A percentile compares a stretch with the other conserved stretches of the same genome.
Evolutionary conservation across 2,113 vertebrate genomes (phyloP).

Genomic region (Zosterops hypoxanthus): DNA sequence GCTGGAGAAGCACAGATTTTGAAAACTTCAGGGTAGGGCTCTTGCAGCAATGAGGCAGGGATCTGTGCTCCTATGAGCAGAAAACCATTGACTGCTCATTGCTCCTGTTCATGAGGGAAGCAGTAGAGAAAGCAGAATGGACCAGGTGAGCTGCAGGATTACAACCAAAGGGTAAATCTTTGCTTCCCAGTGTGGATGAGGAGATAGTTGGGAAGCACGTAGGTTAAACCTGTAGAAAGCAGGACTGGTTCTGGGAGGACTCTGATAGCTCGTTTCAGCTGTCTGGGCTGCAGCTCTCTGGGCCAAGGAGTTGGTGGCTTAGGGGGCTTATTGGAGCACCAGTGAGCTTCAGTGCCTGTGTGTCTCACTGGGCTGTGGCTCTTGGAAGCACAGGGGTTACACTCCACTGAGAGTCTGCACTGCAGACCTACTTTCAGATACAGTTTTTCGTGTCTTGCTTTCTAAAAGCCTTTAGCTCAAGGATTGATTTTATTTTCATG

Average conservation of each 20-base stretch:
- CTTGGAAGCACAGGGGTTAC: background rate
- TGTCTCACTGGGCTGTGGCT: background rate
- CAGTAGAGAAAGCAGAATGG: background rate
- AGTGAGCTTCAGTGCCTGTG: background rate
- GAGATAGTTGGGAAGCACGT: accelerated
- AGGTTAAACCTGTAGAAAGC: background rate
- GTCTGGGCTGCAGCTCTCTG: background rate
- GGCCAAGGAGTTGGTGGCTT: background rate
- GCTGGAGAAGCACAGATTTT: background rate
- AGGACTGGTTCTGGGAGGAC: background rate
- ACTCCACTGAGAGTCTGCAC: background rate
- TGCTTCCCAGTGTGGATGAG: background rate
- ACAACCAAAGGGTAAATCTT: background rate
- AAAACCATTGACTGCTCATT: accelerated
- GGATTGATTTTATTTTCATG: constrained; percentile 6
- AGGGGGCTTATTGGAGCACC: background rate
- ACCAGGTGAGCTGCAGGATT: background rate
- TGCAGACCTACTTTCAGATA: background rate
- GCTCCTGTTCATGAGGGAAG: background rate
- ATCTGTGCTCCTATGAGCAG: background rate
- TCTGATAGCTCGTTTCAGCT: accelerated
- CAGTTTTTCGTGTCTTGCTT: background rate
- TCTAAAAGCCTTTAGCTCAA: background rate
- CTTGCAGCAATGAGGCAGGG: background rate
- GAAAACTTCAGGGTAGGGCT: background rate